Evolutionary conservation across 2,888 invertebrate genomes (phyloP), one percentile per base, ranked within the genome.

Genomic region (Gonocerus acuteangulatus): DNA sequence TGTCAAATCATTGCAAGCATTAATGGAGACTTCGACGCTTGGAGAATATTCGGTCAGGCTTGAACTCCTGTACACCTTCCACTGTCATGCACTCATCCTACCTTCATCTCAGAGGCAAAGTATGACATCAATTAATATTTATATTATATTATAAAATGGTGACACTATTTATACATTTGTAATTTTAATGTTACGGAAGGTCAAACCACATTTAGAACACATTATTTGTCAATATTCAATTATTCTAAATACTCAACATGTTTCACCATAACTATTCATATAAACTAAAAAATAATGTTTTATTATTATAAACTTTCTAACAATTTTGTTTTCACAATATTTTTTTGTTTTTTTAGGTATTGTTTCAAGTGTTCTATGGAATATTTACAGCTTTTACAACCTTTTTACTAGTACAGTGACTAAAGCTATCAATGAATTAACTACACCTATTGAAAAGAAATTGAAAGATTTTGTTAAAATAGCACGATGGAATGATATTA

Each of bases 381-480:
- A 94, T 73, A 74, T 91, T 1, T 82, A 87, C 72, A 80, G 84
- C 71, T 95, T 91, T 73, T 97, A 93, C 72, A 76, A 78, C 0
- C 92, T 95, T 72, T 95, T 94, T 71, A 72, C 77, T 2, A 71
- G 76, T 0, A 81, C 82, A 69, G 82, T 95, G 0, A 74, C 78
- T 0, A 74, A 78, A 0, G 80, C 81, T 51, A 82, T 93, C 9
- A 81, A 81, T 54, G 79, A 82, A 34, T 78, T 87, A 19, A 83
- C 88, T 27, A 73, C 81, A 0, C 93, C 95, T 0, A 89, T 96
- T 63, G 95, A 95, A 71, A 93, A 91, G 75, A 89, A 93, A 73
- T 74, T 99, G 11, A 86, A 87, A 68, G 95, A 95, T 68, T 93
- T 91, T 72, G 89, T 97, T 1, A 95, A 95, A 74, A 95, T 99